Percentiles rank a stretch among this genome's conserved stretches.
Evolutionary conservation across 2,797 vertebrate genomes (phyloP).

Genomic region (Halcyon badia): DNA sequence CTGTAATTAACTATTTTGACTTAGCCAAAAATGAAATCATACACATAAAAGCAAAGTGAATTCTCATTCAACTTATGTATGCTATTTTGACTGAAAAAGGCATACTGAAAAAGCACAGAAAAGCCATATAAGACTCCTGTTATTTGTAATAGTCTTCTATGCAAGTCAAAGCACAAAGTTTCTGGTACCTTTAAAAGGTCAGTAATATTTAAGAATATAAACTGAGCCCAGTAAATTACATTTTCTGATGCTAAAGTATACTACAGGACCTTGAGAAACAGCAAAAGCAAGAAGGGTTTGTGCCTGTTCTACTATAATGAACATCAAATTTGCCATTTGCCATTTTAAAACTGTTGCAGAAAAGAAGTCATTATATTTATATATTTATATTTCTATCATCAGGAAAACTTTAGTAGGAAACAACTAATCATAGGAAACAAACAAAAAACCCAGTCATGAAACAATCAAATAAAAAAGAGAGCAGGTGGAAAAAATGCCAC

Average conservation of each 20-base stretch:
- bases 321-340: neutral
- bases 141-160: neutral
- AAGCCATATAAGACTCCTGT: neutral
- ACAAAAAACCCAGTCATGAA: neutral
- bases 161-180: neutral
- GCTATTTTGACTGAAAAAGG: neutral
- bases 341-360: neutral
- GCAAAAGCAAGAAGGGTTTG: neutral
- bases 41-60: neutral
- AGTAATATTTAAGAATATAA: neutral
- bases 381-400: neutral
- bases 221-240: neutral
- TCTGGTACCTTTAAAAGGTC: neutral
- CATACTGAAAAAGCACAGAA: neutral
- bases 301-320: neutral
- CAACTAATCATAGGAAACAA: neutral
- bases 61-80: neutral
- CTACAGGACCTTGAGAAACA: neutral
- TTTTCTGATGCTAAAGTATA: neutral
- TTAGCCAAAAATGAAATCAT: neutral
- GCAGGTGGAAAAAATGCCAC: neutral
- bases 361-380: neutral
- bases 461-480: neutral
- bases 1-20: neutral
- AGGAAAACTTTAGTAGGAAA: neutral